Evolutionary conservation across 2,113 vertebrate species (phyloP).

Genomic region (Nyctibius bracteatus): DNA sequence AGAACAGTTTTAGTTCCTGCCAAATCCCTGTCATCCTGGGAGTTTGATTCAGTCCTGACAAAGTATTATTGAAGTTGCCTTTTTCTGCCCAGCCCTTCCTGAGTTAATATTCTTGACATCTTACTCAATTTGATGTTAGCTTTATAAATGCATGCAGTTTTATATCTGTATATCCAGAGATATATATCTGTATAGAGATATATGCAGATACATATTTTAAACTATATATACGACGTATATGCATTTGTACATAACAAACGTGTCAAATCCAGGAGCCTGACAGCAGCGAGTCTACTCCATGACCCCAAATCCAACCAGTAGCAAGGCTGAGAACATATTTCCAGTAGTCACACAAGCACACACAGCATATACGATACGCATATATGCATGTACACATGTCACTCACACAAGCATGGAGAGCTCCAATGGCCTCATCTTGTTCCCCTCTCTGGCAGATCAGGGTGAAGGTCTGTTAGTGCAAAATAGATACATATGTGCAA

Average conservation of each 20-base stretch:
- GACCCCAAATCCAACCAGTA: neutral
- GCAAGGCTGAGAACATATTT: fast-evolving
- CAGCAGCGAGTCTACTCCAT: neutral
- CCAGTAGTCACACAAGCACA: neutral
- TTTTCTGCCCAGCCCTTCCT: neutral
- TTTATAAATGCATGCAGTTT: neutral
- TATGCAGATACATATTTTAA: neutral
- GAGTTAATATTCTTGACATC: neutral
- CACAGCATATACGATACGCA: fast-evolving
- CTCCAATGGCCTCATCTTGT: neutral
- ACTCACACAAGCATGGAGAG: neutral
- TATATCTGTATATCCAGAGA: neutral
- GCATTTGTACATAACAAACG: neutral
- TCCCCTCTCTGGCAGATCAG: neutral
- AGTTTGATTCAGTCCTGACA: neutral
- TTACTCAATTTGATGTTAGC: neutral
- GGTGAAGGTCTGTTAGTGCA: neutral
- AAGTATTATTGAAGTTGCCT: neutral
- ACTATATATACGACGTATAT: neutral
- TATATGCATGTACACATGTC: fast-evolving
- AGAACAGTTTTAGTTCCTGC: neutral
- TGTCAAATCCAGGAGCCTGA: neutral
- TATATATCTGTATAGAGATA: neutral
- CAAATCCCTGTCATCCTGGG: neutral
- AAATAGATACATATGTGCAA: fast-evolving